These are phyloP conservation scores for Corvus moneduloides DNA, from an alignment of 2,113 vertebrate genomes.

Conservation along the genomic window DNA sequence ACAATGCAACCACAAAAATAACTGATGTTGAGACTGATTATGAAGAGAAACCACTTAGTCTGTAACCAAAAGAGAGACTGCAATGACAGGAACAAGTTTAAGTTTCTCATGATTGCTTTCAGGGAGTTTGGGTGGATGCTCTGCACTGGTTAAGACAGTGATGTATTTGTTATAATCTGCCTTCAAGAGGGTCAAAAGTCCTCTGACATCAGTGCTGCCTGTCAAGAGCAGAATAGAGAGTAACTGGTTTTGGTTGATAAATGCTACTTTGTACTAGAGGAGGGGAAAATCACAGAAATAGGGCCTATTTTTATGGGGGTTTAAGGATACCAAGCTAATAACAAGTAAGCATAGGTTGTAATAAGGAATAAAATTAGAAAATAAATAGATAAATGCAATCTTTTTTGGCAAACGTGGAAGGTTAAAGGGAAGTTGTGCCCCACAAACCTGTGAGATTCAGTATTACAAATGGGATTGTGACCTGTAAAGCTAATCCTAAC, in stretches of 20 bases:
- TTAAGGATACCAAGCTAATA: not conserved
- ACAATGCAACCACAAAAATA: not conserved
- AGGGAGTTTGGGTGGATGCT: not conserved
- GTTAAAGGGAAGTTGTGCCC: not conserved
- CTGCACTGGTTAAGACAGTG: rapidly evolving
- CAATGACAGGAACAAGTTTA: not conserved
- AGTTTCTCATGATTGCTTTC: not conserved
- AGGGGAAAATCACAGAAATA: not conserved
- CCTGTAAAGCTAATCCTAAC: not conserved
- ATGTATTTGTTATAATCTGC: not conserved
- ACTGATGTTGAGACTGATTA: not conserved
- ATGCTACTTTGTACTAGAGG: not conserved
- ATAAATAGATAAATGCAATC: not conserved
- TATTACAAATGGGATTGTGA: not conserved
- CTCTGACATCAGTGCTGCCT: not conserved
- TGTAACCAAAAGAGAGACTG: not conserved
- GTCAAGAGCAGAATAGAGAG: not conserved
- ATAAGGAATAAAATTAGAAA: not conserved
- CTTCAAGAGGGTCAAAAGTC: not conserved
- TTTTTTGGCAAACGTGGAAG: not conserved
- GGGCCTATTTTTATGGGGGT: not conserved
- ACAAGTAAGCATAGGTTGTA: not conserved
- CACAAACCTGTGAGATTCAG: not conserved
- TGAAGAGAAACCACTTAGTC: not conserved
- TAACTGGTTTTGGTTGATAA: not conserved